These are phyloP conservation scores for Muscicapa comitata DNA, from an alignment of 2,797 vertebrate species.

Conservation along the genomic window DNA sequence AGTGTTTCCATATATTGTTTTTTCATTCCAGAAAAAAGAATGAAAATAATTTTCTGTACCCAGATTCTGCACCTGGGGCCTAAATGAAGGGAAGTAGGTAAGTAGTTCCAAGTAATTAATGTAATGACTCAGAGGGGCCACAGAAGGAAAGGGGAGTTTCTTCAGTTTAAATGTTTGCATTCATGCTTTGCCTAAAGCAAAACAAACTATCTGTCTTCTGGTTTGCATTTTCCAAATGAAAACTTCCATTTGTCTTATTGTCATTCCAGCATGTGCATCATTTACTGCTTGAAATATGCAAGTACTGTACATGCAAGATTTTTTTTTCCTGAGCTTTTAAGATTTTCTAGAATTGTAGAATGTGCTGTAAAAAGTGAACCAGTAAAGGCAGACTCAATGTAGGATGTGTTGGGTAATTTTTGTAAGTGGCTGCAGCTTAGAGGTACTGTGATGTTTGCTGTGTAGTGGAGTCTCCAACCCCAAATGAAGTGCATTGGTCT, in stretches of 20 bases:
- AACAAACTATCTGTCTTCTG: conserved; percentile 62
- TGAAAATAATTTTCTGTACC: conserved; percentile 28
- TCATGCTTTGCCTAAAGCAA: conserved; percentile 57
- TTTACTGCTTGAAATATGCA: conserved; percentile 2
- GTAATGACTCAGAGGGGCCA: conserved; percentile 49
- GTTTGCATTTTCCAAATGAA: conserved; percentile 42
- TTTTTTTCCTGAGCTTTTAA: not conserved
- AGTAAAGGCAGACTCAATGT: not conserved
- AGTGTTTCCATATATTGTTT: conserved; percentile 8
- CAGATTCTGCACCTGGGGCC: conserved; percentile 48
- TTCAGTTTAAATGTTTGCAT: conserved; percentile 57
- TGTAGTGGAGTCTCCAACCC: not conserved
- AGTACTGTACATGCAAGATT: not conserved
- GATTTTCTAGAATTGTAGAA: not conserved
- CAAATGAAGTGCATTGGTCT: not conserved
- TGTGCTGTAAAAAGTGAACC: not conserved
- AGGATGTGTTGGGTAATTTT: not conserved
- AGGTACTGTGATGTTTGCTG: not conserved
- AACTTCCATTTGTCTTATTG: conserved; percentile 57
- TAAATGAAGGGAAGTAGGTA: conserved; percentile 55
- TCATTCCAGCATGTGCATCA: conserved; percentile 35
- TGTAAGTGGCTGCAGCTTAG: not conserved
- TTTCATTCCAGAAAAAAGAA: conserved; percentile 6
- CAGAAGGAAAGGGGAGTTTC: conserved; percentile 55
- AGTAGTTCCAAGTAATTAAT: conserved; percentile 63